A percentile compares a stretch with the other conserved stretches of the same genome.
Evolutionary conservation across 2,113 vertebrate species (phyloP).

Genomic region (Gopherus flavomarginatus): DNA sequence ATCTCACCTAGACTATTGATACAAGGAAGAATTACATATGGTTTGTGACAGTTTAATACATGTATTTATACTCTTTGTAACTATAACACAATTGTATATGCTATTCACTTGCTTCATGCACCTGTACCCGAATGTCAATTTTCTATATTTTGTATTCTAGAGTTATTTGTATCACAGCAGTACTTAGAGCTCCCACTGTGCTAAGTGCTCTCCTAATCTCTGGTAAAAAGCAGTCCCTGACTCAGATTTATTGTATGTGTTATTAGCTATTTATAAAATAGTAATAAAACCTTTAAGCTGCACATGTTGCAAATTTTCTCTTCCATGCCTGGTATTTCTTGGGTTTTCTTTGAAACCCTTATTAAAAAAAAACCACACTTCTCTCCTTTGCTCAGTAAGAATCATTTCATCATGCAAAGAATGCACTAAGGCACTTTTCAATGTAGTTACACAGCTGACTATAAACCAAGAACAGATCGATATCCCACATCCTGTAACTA

Average conservation of each 20-base stretch:
- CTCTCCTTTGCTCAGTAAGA: background rate
- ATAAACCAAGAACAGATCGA: slow-evolving; percentile 7
- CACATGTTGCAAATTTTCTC: background rate
- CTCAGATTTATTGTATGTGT: background rate
- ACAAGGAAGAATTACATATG: background rate
- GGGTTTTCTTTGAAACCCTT: background rate
- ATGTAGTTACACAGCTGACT: background rate
- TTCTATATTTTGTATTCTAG: background rate
- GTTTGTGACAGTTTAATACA: background rate
- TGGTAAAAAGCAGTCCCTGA: background rate
- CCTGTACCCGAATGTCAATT: background rate
- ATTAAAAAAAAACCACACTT: background rate
- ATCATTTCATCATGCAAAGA: slow-evolving; percentile 21
- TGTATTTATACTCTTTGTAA: no score
- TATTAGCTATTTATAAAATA: background rate
- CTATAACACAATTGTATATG: background rate
- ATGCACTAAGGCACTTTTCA: slow-evolving; percentile 15
- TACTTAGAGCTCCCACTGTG: background rate
- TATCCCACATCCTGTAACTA: background rate
- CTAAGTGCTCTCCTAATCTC: background rate
- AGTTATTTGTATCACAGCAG: background rate
- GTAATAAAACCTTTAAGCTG: background rate
- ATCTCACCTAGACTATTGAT: background rate
- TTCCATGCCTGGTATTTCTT: background rate
- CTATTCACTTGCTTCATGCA: background rate